A percentile compares a stretch with the other conserved stretches of the same genome.
phyloP scores from a whole-genome alignment of 2,888 invertebrate species.

The Elysia crispata region DNA sequence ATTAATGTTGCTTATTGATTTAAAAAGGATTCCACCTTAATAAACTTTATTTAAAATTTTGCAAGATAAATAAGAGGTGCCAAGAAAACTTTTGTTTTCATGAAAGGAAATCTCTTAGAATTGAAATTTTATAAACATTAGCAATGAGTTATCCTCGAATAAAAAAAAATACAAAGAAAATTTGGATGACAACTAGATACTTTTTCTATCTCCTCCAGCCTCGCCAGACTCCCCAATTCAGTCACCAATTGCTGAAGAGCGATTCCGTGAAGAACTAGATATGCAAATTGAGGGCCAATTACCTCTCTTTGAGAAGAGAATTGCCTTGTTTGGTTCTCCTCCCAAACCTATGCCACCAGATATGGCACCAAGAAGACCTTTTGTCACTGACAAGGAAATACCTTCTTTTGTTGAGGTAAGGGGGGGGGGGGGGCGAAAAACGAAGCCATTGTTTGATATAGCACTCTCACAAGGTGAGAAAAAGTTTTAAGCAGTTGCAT shows the following conservation, averaged over 20 bases:
- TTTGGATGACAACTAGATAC: neutral
- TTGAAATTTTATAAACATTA: too few relatives aligned
- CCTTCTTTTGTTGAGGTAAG: constrained; percentile 48
- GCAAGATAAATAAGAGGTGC: too few relatives aligned
- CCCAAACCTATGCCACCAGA: constrained; percentile 51
- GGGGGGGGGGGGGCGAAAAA: neutral
- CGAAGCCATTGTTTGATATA: neutral
- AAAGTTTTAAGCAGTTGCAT: too few relatives aligned
- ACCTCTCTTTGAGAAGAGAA: constrained; percentile 65
- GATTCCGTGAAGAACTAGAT: constrained; percentile 63
- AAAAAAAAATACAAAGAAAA: too few relatives aligned
- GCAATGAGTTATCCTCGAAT: too few relatives aligned
- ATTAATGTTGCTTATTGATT: neutral
- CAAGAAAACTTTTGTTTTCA: too few relatives aligned
- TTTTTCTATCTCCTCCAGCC: constrained; percentile 25
- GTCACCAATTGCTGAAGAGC: constrained; percentile 51
- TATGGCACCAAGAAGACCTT: constrained; percentile 46
- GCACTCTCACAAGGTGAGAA: neutral
- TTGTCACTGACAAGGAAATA: constrained; percentile 51
- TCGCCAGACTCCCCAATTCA: constrained; percentile 41
- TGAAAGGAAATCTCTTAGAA: neutral
- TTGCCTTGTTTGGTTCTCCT: constrained; percentile 58
- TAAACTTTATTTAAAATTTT: too few relatives aligned
- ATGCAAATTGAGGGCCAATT: constrained; percentile 62
- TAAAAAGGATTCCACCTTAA: neutral